Percentiles rank a stretch among this genome's conserved stretches.
These are phyloP conservation scores for Perognathus longimembris DNA, from an alignment of 2,113 vertebrate species.

Conservation along the genomic window DNA sequence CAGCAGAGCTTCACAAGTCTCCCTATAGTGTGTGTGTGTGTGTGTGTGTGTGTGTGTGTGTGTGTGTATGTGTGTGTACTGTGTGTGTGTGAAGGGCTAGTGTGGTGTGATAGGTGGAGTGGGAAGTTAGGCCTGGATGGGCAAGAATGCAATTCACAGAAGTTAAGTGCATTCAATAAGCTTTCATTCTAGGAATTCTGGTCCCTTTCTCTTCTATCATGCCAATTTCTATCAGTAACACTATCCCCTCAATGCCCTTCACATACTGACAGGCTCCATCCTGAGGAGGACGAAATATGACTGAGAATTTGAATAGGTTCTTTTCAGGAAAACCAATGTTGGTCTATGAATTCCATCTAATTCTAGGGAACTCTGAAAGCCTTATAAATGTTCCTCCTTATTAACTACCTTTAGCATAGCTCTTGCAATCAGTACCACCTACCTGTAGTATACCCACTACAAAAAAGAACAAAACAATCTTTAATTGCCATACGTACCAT, in stretches of 20 bases:
- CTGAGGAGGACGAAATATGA: too few relatives aligned
- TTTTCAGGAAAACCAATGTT: slow-evolving; percentile 41
- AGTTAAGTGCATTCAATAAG: not conserved
- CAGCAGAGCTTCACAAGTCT: slow-evolving; percentile 22
- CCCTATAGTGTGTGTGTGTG: not conserved
- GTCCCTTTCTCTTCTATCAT: not conserved
- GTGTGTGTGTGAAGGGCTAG: not conserved
- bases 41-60: too few relatives aligned
- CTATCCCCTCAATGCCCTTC: not conserved
- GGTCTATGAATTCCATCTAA: not conserved
- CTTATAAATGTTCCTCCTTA: slow-evolving; percentile 1
- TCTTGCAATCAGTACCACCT: not conserved
- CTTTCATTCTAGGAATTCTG: slow-evolving; percentile 9
- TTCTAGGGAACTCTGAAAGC: slow-evolving; percentile 10
- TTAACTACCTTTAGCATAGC: not conserved
- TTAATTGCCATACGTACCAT: not conserved
- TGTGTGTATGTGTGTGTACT: too few relatives aligned
- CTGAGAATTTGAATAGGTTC: slow-evolving; percentile 35
- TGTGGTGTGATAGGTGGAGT: not conserved
- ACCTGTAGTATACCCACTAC: not conserved
- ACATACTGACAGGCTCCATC: not conserved
- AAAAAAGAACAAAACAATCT: slow-evolving; percentile 19
- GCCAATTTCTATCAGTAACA: not conserved
- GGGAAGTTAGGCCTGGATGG: not conserved
- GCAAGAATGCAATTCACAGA: not conserved